These are phyloP conservation scores for Phymorhynchus buccinoides DNA, from an alignment of 1,140 invertebrate species.

Conservation along the genomic window DNA sequence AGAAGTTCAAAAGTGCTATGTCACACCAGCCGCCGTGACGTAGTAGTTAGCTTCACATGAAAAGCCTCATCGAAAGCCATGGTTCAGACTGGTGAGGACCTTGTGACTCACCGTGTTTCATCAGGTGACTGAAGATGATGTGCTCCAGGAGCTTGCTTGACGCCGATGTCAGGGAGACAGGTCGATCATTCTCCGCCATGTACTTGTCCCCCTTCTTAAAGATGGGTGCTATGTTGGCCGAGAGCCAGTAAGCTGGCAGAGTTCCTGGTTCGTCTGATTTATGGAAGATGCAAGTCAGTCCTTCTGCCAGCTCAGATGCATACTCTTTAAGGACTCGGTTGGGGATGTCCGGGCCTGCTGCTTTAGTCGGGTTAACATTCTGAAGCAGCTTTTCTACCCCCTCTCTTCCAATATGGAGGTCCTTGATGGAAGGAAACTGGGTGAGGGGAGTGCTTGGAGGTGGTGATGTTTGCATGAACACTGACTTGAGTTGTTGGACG, in stretches of 20 bases:
- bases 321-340: conserved; percentile 7
- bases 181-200: conserved; percentile 39
- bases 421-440: not conserved
- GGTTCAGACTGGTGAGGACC: conserved; percentile 40
- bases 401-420: not conserved
- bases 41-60: conserved; percentile 37
- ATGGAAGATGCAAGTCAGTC: conserved; percentile 8
- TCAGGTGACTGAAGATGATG: conserved; percentile 42
- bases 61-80: conserved; percentile 38
- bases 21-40: conserved; percentile 11
- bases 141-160: conserved; percentile 39
- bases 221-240: conserved; percentile 29
- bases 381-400: conserved; percentile 31
- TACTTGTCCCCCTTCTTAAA: conserved; percentile 42
- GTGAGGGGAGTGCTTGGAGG: too few relatives aligned
- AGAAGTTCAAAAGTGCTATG: not conserved
- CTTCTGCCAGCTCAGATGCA: not conserved
- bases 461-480: conserved; percentile 26
- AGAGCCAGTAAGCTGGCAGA: conserved; percentile 28
- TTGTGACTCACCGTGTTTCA: conserved; percentile 34
- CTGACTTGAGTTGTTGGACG: conserved; percentile 43
- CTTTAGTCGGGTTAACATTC: conserved; percentile 27
- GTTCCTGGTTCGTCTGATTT: conserved; percentile 10
- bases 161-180: conserved; percentile 34
- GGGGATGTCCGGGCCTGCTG: conserved; percentile 22